Conservation (phyloP, 2,113 vertebrate genomes). For the Choloepus hoffmanni region DNA sequence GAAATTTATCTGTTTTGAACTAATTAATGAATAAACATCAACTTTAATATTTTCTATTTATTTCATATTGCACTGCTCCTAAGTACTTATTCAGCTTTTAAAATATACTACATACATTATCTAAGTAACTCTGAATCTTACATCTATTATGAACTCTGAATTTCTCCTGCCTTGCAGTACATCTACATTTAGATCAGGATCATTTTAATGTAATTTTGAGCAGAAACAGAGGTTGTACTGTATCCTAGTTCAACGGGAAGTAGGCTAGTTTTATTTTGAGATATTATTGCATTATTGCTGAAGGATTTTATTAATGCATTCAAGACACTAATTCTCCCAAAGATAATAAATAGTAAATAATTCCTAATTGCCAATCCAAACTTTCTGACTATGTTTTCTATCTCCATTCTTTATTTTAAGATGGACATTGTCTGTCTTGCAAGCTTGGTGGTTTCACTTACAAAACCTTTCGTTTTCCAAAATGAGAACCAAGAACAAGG, state of each 20-base stretch:
- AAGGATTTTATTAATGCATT: not conserved
- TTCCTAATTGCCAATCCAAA: constrained; percentile 2
- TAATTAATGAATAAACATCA: constrained; percentile 7
- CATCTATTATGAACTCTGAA: not conserved
- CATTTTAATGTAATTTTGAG: not conserved
- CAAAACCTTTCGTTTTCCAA: constrained; percentile 32
- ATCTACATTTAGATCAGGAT: not conserved
- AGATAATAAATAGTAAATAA: not conserved
- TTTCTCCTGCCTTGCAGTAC: not conserved
- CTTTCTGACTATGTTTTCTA: not conserved
- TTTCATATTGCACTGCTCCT: not conserved
- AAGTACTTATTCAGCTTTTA: not conserved
- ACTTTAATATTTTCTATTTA: constrained; percentile 2
- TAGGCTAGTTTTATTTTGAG: not conserved
- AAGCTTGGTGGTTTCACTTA: not conserved
- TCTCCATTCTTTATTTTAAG: not conserved
- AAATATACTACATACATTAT: not conserved
- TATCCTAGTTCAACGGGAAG: not conserved
- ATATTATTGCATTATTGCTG: not conserved
- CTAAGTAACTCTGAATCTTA: not conserved
- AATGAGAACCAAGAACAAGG: not conserved
- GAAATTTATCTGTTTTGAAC: not conserved
- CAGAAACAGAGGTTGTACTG: not conserved
- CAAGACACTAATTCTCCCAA: not conserved
- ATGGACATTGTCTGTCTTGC: not conserved